Evolutionary conservation across 2,797 vertebrate genomes (phyloP), one percentile per base, ranked within the genome.

Genomic region (Darevskia mixta): DNA sequence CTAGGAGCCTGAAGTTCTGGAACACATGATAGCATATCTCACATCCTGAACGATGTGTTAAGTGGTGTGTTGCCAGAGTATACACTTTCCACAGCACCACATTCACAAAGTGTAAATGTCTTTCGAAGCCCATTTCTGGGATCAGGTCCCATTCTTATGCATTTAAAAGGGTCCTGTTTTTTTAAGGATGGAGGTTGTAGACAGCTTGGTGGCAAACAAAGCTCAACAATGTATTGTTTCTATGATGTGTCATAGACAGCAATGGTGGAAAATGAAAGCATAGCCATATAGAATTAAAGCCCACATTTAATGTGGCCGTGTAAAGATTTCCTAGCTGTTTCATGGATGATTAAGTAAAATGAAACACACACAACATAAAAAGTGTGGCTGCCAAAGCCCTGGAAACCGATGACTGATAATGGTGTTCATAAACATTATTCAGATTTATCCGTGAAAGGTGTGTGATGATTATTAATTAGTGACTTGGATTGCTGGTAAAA

Each of bases 381-480:
- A 90, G 83, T 86, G 87, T 91, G 85, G 58, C 82, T 93, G 80
- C 94, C 90, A 93, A 96, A 94, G 86, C 85, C 94, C 92, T 94
- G 90, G 85, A 88, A 90, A 92, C 87, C 66, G 73, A 79, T 78
- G n/a, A 95, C 67, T 95, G 91, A 95, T 55, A 93, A 86, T 92
- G 92, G 92, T 38, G 78, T 90, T 82, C 88, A 93, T 93, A 95
- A 94, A 92, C 91, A 87, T 81, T 80, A 78, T 91, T 94, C 90
- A 91, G 77, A 94, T 92, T 83, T 91, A 89, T 87, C 79, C 6
- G 87, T 80, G 89, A 94, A 93, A 94, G 90, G 76, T 90, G 25
- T 90, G 43, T 73, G 88, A 81, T 64, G 43, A 77, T 92, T 92
- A 92, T 92, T 95, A 95, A 96, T 96, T 96, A 96, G 92, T 93